phyloP scores from a whole-genome alignment of 1,140 invertebrate genomes.

The Tetragonula clypearis region DNA sequence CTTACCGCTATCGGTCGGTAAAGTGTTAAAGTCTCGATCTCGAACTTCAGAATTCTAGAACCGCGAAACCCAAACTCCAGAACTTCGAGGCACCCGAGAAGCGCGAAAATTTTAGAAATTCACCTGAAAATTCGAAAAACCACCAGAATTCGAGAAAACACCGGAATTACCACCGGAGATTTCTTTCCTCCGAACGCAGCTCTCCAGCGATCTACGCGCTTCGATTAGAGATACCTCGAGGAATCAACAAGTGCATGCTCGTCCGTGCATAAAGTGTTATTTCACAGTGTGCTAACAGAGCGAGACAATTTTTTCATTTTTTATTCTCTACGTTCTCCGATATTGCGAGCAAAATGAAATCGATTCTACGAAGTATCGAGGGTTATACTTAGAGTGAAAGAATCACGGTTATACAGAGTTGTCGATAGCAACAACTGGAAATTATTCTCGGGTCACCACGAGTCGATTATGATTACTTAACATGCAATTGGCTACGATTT shows the following conservation, averaged over 20 bases:
- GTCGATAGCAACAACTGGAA: background rate
- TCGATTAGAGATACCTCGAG: background rate
- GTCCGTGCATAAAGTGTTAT: background rate
- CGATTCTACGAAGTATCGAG: background rate
- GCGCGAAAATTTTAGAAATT: background rate
- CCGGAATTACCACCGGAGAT: background rate
- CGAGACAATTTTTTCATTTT: background rate
- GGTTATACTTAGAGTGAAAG: background rate
- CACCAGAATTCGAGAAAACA: too few relatives aligned
- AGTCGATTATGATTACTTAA: conserved; percentile 26
- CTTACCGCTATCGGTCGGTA: too few relatives aligned
- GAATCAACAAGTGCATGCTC: background rate
- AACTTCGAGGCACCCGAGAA: too few relatives aligned
- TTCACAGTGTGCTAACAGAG: background rate
- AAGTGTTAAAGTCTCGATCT: too few relatives aligned
- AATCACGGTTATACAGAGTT: background rate
- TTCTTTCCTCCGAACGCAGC: background rate
- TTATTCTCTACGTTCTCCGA: too few relatives aligned
- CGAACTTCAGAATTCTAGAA: too few relatives aligned
- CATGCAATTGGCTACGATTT: conserved; percentile 41
- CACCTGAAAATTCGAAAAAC: rapidly evolving
- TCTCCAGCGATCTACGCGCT: background rate
- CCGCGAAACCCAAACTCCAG: too few relatives aligned
- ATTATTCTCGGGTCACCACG: background rate
- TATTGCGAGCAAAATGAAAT: background rate